Conservation (phyloP, 2,888 invertebrate genomes). For the Diarsia dahlii region DNA sequence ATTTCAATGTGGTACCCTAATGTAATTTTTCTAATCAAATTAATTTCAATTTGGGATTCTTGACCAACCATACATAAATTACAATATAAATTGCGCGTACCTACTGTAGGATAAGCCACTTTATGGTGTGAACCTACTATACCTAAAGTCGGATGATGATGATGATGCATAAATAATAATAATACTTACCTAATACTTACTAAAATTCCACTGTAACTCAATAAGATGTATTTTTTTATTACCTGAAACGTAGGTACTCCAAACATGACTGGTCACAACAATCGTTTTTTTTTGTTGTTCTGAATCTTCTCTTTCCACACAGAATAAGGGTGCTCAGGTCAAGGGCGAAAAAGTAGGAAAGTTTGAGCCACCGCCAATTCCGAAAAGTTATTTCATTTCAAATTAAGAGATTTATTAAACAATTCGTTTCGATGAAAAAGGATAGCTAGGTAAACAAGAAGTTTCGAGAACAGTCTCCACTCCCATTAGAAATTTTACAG, state of each 20-base stretch:
- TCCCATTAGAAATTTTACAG: background rate
- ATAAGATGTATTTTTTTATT: slow-evolving; percentile 5
- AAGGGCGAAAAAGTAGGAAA: slow-evolving; percentile 38
- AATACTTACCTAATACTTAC: too few species aligned
- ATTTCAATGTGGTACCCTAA: too few species aligned
- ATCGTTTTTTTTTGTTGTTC: slow-evolving; percentile 17
- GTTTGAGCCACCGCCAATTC: slow-evolving; percentile 28
- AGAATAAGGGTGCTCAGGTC: slow-evolving; percentile 43
- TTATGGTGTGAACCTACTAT: too few species aligned
- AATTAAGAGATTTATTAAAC: slow-evolving; percentile 12
- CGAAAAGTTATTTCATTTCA: slow-evolving; percentile 35
- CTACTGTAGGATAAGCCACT: too few species aligned
- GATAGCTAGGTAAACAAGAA: background rate
- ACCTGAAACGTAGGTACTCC: background rate
- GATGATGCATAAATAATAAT: too few species aligned
- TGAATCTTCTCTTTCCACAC: slow-evolving; percentile 20
- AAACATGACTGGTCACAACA: background rate
- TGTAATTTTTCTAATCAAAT: too few species aligned
- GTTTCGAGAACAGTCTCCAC: background rate
- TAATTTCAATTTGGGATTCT: too few species aligned
- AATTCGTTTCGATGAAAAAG: background rate
- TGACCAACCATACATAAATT: too few species aligned
- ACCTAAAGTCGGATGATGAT: background rate
- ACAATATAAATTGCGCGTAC: too few species aligned
- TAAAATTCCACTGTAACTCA: background rate